Evolutionary conservation across 2,797 vertebrate genomes (phyloP).

Genomic region (Melanotaenia pygmaea): DNA sequence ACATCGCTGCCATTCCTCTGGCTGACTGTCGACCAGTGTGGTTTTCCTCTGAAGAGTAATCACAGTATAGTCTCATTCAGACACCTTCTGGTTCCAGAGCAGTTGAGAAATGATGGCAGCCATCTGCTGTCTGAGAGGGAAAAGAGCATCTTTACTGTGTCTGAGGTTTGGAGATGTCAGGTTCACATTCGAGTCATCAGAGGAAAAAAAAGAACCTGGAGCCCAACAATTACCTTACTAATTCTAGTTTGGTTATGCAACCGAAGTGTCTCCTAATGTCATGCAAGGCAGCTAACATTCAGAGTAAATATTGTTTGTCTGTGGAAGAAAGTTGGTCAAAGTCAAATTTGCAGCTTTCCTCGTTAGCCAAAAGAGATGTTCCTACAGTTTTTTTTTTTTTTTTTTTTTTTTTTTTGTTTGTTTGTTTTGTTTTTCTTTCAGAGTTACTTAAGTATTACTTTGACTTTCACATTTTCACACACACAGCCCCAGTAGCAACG

Average conservation of each 20-base stretch:
- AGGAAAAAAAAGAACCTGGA: slow-evolving; percentile 22
- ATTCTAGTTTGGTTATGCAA: slow-evolving; percentile 52
- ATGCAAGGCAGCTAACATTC: neutral
- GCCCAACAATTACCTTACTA: slow-evolving; percentile 43
- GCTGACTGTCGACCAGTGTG: slow-evolving; percentile 52
- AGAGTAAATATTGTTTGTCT: slow-evolving; percentile 27
- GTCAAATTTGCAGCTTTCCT: slow-evolving; percentile 14
- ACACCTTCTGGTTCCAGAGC: slow-evolving; percentile 66
- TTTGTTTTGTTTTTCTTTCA: too few relatives aligned
- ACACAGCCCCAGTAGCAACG: neutral
- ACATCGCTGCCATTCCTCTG: slow-evolving; percentile 46
- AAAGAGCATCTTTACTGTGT: slow-evolving; percentile 70
- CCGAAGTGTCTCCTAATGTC: slow-evolving; percentile 22
- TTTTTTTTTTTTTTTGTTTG: too few relatives aligned
- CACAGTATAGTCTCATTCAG: slow-evolving; percentile 63
- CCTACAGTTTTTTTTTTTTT: neutral
- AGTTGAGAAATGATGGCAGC: slow-evolving; percentile 58
- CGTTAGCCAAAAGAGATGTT: slow-evolving; percentile 8
- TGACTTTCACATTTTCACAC: neutral
- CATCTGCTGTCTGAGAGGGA: slow-evolving; percentile 61
- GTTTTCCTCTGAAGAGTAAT: slow-evolving; percentile 73
- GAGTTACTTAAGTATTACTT: neutral
- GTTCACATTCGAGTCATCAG: slow-evolving; percentile 46
- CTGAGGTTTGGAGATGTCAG: slow-evolving; percentile 67
- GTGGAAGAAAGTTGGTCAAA: neutral